Evolutionary conservation across 2,113 vertebrate genomes (phyloP).

Genomic region (Noctilio leporinus): DNA sequence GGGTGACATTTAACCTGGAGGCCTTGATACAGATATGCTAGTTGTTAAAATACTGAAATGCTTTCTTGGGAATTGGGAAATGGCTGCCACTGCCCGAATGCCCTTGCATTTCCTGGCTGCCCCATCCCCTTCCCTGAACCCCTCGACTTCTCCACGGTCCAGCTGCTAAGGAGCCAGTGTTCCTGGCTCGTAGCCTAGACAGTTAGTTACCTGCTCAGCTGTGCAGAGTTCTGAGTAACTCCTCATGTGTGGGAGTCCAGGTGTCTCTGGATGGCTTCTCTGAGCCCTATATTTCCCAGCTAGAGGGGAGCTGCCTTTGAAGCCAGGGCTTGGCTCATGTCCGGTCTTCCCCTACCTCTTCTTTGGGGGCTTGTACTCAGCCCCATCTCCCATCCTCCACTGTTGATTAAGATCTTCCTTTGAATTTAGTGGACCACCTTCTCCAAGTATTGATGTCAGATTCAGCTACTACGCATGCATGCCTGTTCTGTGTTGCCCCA

Average conservation of each 20-base stretch:
- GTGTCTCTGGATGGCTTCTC: not conserved
- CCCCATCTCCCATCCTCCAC: accelerated
- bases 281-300: not conserved
- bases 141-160: not conserved
- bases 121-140: not conserved
- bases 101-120: not conserved
- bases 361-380: not conserved
- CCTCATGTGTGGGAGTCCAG: not conserved
- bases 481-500: not conserved
- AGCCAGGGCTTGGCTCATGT: not conserved
- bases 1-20: not conserved
- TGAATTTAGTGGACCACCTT: not conserved
- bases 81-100: not conserved
- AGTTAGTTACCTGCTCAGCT: no score
- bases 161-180: not conserved
- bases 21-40: not conserved
- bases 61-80: not conserved
- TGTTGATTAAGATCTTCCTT: not conserved
- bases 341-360: not conserved
- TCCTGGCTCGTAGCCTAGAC: no score
- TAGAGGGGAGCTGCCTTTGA: not conserved
- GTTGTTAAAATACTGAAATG: not conserved
- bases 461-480: not conserved
- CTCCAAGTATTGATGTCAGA: not conserved
- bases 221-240: not conserved